Base-by-base conservation (phyloP, 1,140 invertebrate species). In the Prorops nasuta region DNA sequence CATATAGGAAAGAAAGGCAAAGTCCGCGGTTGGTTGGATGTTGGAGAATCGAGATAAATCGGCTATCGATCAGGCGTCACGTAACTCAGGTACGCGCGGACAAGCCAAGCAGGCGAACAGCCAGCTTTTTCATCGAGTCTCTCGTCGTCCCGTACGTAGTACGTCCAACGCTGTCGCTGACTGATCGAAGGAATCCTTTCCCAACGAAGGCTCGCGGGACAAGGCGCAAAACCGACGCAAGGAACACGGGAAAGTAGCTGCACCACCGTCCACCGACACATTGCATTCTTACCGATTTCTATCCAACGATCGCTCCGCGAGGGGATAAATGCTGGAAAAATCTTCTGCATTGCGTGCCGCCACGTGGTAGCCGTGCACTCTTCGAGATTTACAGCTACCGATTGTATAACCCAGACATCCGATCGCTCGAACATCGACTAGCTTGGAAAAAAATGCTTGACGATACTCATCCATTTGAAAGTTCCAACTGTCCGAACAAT, bases 41-140 rank as follows among this genome's bases (percentile, higher is more conserved):
- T n/a, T n/a, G n/a, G n/a, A n/a, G n/a, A n/a, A n/a, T n/a, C n/a
- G 49, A 50, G 55, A 65, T 65, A 62, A 64, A 65, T 65, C 58
- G 60, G 49, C 55, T 44, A 48, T 18, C 57, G 58, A 66, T 65
- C 56, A 41, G 44, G 49, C 56, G 54, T 66, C 64, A 60, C 64
- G 66, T 67, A 67, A 65, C 63, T 67, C 60, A 69, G 56, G 63
- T 63, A 60, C 53, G 42, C 49, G 47, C 53, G 58, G 49, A 35
- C 54, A 28, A 55, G 46, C 45, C n/a, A 32, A 17, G n/a, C 21
- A 41, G 7, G n/a, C 16, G 18, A 51, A 55, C 42, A 64, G 63
- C 50, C 60, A 44, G 51, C 47, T 63, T 60, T 63, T 64, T 66
- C 63, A 52, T 8, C 31, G 50, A 10, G n/a, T n/a, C n/a, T n/a